Base-by-base conservation (phyloP, 2,888 invertebrate species). In the Panopea generosa region DNA sequence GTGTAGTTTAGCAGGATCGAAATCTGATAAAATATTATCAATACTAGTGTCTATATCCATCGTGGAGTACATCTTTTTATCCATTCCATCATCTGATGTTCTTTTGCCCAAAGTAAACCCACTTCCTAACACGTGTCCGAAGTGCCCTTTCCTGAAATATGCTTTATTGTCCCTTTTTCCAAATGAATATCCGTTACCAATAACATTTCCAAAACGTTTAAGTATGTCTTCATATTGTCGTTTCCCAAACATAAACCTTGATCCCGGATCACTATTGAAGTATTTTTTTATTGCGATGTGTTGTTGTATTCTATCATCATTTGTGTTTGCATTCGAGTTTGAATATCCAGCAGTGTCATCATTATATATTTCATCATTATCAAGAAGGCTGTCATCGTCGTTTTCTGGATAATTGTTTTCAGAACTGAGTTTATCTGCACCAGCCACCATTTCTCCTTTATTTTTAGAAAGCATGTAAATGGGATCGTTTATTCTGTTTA, bases 81-180 rank as follows among this genome's bases (percentile, higher is more conserved):
- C 29, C 14, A 22, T 9, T n/a, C 22, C 18, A 0, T 20, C 6
- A 40, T 59, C 63, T 6, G 26, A 27, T 6, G 56, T n/a, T 68
- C 78, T 62, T 63, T 78, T 78, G 1, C 74, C 74, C 16, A 76
- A 60, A 16, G 49, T 38, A 57, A 66, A 71, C 1, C 76, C 76
- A n/a, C 29, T 65, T 20, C 76, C 76, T 18, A 76, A 52, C 9
- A 76, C 66, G 18, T 62, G 29, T n/a, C 73, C 66, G 22, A 56
- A 56, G 27, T 65, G 40, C 3, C 59, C 40, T 24, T 59, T 38
- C 43, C 27, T 27, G 14, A 4, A 20, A n/a, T n/a, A n/a, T 59
- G 7, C 57, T 24, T 22, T 49, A 14, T 9, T 33, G 18, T 49
- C 38, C 11, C 69, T 57, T 24, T 75, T 75, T 7, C 75, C 75